These are phyloP conservation scores for Nibea albiflora DNA, from an alignment of 2,113 vertebrate genomes.

Conservation along the genomic window DNA sequence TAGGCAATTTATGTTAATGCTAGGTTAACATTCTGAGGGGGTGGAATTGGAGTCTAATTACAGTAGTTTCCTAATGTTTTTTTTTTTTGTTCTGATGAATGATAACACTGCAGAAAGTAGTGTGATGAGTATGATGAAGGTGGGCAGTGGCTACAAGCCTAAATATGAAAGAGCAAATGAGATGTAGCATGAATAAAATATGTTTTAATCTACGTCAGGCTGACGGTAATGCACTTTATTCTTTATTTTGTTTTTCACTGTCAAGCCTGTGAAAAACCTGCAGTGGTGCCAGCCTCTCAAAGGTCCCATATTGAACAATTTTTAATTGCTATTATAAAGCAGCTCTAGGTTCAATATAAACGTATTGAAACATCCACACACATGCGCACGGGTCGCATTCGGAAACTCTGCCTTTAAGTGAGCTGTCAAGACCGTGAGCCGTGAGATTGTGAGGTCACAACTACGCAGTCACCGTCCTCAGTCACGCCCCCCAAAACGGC, in stretches of 20 bases:
- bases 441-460: too few relatives aligned
- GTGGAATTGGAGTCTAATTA: conserved; percentile 38
- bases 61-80: conserved; percentile 12
- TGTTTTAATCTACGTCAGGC: background rate
- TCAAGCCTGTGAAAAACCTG: background rate
- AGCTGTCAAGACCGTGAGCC: too few relatives aligned
- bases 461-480: too few relatives aligned
- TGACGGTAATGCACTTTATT: background rate
- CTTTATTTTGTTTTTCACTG: background rate
- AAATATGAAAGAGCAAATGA: background rate
- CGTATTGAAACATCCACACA: too few relatives aligned
- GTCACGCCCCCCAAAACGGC: too few relatives aligned
- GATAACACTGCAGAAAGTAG: background rate
- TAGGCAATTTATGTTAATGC: conserved; percentile 47
- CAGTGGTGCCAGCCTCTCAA: background rate
- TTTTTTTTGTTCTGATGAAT: conserved; percentile 19
- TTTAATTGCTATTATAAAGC: too few relatives aligned
- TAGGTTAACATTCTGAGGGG: conserved; percentile 32
- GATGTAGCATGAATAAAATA: background rate
- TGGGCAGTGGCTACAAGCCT: background rate
- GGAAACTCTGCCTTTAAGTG: too few relatives aligned
- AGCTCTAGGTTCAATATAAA: too few relatives aligned
- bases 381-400: too few relatives aligned
- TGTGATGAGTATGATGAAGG: background rate
- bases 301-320: too few relatives aligned